Evolutionary conservation across 2,113 vertebrate genomes (phyloP).

Genomic region (Eptesicus fuscus): DNA sequence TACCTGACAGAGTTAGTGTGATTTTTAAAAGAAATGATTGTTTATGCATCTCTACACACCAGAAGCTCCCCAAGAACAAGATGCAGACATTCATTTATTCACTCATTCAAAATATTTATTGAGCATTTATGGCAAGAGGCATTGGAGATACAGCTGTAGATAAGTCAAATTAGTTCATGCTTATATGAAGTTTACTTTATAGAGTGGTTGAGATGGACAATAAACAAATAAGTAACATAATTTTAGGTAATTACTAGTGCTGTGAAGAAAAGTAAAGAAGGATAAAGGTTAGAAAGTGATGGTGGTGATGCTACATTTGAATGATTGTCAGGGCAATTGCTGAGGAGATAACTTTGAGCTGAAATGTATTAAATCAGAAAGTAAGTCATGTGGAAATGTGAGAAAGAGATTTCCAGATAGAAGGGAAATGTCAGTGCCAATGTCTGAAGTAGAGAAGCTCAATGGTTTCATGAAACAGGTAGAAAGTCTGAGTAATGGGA

Average conservation of each 20-base stretch:
- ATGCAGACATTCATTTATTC: neutral
- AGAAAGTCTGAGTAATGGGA: neutral
- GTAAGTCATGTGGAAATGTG: neutral
- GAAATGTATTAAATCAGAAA: neutral
- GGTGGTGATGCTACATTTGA: neutral
- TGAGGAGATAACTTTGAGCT: neutral
- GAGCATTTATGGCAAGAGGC: neutral
- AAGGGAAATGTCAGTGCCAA: neutral
- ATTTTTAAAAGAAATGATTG: neutral
- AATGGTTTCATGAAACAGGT: neutral
- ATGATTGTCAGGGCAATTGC: neutral
- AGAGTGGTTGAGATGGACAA: neutral
- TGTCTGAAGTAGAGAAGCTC: neutral
- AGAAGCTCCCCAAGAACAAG: neutral
- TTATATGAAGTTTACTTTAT: neutral
- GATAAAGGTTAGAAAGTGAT: neutral
- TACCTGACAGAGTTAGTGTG: neutral
- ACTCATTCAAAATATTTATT: constrained; percentile 10
- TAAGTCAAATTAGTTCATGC: neutral
- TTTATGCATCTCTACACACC: neutral
- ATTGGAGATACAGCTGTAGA: neutral
- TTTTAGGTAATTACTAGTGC: neutral
- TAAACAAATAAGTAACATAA: neutral
- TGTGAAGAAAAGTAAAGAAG: neutral
- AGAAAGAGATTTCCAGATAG: neutral